Evolutionary conservation across 2,113 vertebrate species (phyloP).

Genomic region (Andinoacara biseriatus): DNA sequence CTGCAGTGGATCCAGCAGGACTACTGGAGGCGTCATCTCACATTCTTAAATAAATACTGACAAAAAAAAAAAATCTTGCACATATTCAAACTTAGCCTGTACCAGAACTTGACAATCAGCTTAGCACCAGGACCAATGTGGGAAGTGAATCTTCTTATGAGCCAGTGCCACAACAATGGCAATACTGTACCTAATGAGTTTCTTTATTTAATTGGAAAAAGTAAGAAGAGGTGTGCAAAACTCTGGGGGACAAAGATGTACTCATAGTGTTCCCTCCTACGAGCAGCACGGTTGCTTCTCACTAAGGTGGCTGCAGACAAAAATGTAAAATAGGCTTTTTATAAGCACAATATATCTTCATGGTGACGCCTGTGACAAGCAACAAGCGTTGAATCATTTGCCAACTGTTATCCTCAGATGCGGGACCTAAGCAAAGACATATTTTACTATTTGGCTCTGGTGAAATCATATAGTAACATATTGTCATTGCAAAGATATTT

Average conservation of each 20-base stretch:
- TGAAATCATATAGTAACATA: slow-evolving; percentile 18
- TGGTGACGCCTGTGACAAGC: slow-evolving; percentile 32
- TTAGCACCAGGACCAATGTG: slow-evolving; percentile 51
- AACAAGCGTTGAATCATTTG: slow-evolving; percentile 23
- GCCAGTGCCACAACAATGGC: slow-evolving; percentile 67
- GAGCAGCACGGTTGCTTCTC: slow-evolving; percentile 26
- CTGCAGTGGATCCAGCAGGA: slow-evolving; percentile 52
- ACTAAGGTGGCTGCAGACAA: slow-evolving; percentile 29
- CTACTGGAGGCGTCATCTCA: slow-evolving; percentile 49
- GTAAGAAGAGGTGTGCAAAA: slow-evolving; percentile 27
- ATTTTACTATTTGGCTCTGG: slow-evolving; percentile 29
- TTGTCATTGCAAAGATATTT: slow-evolving; percentile 20
- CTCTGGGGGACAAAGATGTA: slow-evolving; percentile 31
- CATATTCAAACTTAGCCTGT: slow-evolving; percentile 69
- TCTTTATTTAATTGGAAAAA: slow-evolving; percentile 45
- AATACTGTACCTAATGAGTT: slow-evolving; percentile 60
- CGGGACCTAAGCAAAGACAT: slow-evolving; percentile 25
- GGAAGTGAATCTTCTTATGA: slow-evolving; percentile 45
- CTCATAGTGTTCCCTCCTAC: slow-evolving; percentile 22
- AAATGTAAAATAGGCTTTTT: slow-evolving; percentile 35
- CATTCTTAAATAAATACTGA: slow-evolving; percentile 29
- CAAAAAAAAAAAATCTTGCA: slow-evolving; percentile 57
- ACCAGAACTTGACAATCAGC: slow-evolving; percentile 77
- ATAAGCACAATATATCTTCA: slow-evolving; percentile 51
- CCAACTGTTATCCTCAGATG: slow-evolving; percentile 33